Evolutionary conservation across 2,888 invertebrate genomes (phyloP).

Genomic region (Microplitis manilae): DNA sequence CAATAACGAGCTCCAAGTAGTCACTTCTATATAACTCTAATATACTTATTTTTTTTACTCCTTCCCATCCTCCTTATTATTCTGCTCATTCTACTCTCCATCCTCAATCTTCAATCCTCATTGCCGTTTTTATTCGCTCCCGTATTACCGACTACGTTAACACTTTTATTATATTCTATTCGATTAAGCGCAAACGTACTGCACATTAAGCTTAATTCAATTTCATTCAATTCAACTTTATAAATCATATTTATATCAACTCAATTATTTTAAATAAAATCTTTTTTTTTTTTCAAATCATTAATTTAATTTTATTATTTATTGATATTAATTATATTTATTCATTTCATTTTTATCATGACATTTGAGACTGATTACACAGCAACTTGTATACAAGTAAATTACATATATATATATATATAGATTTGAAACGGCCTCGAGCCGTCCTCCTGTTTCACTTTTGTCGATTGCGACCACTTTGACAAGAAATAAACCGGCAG

Average conservation of each 20-base stretch:
- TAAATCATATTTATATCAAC: neutral
- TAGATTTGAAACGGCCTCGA: constrained; percentile 31
- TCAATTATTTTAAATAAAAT: neutral
- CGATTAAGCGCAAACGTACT: neutral
- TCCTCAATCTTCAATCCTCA: neutral
- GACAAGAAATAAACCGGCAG: constrained; percentile 51
- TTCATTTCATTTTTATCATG: too few relatives aligned
- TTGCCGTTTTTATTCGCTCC: constrained; percentile 5
- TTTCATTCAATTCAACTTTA: neutral
- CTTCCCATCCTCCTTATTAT: neutral
- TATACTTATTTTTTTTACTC: constrained; percentile 33
- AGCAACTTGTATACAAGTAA: neutral
- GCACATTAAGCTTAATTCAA: neutral
- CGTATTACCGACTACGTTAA: neutral
- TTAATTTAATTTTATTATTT: too few relatives aligned
- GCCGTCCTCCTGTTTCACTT: constrained; percentile 34
- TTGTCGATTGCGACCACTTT: constrained; percentile 23
- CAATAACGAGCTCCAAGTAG: constrained; percentile 36
- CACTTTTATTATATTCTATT: neutral
- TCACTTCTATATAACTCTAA: constrained; percentile 33
- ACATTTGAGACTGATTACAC: neutral
- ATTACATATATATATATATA: constrained; percentile 10
- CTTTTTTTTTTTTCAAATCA: neutral
- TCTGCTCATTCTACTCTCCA: neutral
- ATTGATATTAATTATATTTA: too few relatives aligned